Conservation (phyloP, 2,113 vertebrate species). For the Spizaetus ornatus region DNA sequence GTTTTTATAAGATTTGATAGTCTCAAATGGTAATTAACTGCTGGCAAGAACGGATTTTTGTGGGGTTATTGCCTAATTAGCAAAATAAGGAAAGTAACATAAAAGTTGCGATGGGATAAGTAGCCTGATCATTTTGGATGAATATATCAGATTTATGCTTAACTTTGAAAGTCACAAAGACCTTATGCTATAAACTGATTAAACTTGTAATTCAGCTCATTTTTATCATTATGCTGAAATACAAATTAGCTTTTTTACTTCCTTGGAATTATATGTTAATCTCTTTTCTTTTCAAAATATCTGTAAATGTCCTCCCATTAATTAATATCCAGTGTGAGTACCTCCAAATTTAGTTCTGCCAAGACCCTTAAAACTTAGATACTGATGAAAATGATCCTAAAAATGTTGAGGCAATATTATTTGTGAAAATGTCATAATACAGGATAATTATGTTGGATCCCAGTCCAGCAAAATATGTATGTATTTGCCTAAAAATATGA, state of each 20-base stretch:
- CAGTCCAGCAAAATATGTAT: background rate
- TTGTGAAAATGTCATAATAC: background rate
- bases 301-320: background rate
- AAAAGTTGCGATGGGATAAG: background rate
- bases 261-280: background rate
- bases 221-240: background rate
- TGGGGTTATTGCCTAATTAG: background rate
- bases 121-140: background rate
- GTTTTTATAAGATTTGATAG: background rate
- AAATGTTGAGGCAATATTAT: background rate
- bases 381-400: background rate
- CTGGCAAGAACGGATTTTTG: background rate
- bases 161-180: background rate
- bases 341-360: background rate
- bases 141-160: background rate
- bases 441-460: background rate
- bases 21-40: slow-evolving; percentile 8
- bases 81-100: background rate
- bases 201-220: background rate
- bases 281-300: background rate
- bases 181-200: background rate
- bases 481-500: background rate
- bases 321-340: background rate
- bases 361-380: background rate
- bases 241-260: background rate